A percentile compares a stretch with the other conserved stretches of the same genome.
Evolutionary conservation across 1,140 invertebrate species (phyloP).

Genomic region (Asobara japonica): DNA sequence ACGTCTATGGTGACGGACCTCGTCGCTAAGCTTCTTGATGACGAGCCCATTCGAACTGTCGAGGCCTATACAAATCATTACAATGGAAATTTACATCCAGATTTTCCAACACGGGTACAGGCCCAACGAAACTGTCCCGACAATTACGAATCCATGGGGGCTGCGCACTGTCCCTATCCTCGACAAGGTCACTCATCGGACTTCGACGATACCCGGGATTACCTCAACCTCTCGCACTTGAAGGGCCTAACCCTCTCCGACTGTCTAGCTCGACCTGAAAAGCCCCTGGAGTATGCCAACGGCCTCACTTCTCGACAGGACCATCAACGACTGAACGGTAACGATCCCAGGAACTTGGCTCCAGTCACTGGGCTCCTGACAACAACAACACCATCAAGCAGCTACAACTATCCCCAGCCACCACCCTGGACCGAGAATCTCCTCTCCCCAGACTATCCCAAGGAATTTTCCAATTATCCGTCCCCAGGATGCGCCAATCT

Average conservation of each 20-base stretch:
- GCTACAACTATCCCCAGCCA: neutral
- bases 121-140: slow-evolving; percentile 7
- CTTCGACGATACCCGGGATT: slow-evolving; percentile 20
- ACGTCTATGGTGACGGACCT: slow-evolving; percentile 74
- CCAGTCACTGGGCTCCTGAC: neutral
- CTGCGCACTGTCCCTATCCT: neutral
- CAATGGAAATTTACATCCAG: slow-evolving; percentile 49
- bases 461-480: slow-evolving; percentile 57
- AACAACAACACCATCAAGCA: slow-evolving; percentile 17
- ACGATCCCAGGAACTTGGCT: neutral
- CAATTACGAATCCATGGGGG: neutral
- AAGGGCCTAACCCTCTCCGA: slow-evolving; percentile 24
- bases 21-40: slow-evolving; percentile 73
- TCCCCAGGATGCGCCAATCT: slow-evolving; percentile 44
- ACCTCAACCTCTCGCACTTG: neutral
- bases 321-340: slow-evolving; percentile 5
- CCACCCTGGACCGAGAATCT: slow-evolving; percentile 43
- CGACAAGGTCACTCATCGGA: neutral
- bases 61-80: slow-evolving; percentile 56
- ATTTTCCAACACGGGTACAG: slow-evolving; percentile 20
- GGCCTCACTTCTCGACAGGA: neutral
- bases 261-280: neutral
- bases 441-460: slow-evolving; percentile 42
- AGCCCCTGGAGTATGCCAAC: neutral
- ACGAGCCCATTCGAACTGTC: slow-evolving; percentile 65